Conservation (phyloP, 2,888 invertebrate genomes). For the Heliconius charithonia region DNA sequence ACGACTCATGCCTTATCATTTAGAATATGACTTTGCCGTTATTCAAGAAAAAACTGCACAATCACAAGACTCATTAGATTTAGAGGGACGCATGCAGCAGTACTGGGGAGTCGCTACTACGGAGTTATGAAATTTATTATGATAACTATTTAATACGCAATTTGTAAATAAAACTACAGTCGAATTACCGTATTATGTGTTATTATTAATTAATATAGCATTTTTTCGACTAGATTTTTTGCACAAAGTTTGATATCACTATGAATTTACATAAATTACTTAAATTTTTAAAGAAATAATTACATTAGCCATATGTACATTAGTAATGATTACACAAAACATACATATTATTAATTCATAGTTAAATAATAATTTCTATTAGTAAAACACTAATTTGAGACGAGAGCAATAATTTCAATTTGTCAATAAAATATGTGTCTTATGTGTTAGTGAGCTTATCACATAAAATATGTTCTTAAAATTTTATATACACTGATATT, state of each 20-base stretch:
- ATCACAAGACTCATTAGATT: conserved; percentile 89
- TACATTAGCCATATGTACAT: conserved; percentile 62
- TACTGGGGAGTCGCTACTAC: conserved; percentile 96
- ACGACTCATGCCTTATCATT: conserved; percentile 90
- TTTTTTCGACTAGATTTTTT: conserved; percentile 82
- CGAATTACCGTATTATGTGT: conserved; percentile 66
- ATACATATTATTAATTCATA: conserved; percentile 55
- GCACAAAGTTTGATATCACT: conserved; percentile 79
- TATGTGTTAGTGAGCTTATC: conserved; percentile 24
- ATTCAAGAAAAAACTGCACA: conserved; percentile 89
- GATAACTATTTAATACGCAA: conserved; percentile 46
- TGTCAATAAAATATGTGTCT: conserved; percentile 29
- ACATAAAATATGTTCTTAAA: conserved; percentile 24
- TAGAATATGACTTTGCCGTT: conserved; percentile 92
- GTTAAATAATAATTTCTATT: conserved; percentile 52
- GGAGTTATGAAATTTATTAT: conserved; percentile 84
- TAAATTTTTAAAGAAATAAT: conserved; percentile 39
- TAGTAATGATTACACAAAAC: conserved; percentile 59
- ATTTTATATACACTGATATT: conserved; percentile 33
- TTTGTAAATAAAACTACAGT: conserved; percentile 77
- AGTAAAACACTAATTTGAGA: conserved; percentile 49
- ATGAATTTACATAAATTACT: conserved; percentile 63
- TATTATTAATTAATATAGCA: conserved; percentile 71
- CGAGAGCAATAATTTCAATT: conserved; percentile 31
- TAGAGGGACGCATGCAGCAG: conserved; percentile 93